Conservation (phyloP, 2,113 vertebrate genomes). For the Phocoena phocoena region DNA sequence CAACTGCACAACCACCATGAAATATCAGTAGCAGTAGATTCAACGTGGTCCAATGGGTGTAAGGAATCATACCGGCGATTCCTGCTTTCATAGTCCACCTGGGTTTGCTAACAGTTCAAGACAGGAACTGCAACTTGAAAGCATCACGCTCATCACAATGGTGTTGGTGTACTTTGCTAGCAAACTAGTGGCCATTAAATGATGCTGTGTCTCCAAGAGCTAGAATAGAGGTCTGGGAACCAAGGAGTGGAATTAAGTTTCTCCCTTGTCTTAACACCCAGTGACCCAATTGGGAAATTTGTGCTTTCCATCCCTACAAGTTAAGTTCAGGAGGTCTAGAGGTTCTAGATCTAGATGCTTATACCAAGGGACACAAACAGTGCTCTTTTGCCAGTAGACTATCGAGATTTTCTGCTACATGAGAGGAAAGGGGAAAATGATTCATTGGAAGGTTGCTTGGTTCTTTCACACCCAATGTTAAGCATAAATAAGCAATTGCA, state of each 20-base stretch:
- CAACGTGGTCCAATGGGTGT: rapidly evolving
- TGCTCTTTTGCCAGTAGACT: neutral
- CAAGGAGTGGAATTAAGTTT: neutral
- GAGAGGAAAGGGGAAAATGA: neutral
- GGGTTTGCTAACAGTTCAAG: neutral
- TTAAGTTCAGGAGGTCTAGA: neutral
- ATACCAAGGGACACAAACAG: neutral
- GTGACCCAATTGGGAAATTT: neutral
- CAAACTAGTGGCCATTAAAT: neutral
- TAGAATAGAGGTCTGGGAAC: neutral
- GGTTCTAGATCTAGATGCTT: neutral
- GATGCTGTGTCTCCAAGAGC: neutral
- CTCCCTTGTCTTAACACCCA: neutral
- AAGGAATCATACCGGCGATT: neutral
- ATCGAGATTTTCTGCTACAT: neutral
- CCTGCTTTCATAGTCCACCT: neutral
- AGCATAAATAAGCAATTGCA: neutral
- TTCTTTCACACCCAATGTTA: neutral
- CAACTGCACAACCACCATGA: rapidly evolving
- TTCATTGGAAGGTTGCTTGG: neutral
- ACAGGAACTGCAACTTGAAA: neutral
- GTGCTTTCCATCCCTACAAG: no score
- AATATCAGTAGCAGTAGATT: no score
- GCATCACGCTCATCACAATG: neutral
- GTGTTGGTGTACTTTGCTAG: neutral